phyloP scores from a whole-genome alignment of 2,888 invertebrate genomes.

The Hyppa rectilinea region DNA sequence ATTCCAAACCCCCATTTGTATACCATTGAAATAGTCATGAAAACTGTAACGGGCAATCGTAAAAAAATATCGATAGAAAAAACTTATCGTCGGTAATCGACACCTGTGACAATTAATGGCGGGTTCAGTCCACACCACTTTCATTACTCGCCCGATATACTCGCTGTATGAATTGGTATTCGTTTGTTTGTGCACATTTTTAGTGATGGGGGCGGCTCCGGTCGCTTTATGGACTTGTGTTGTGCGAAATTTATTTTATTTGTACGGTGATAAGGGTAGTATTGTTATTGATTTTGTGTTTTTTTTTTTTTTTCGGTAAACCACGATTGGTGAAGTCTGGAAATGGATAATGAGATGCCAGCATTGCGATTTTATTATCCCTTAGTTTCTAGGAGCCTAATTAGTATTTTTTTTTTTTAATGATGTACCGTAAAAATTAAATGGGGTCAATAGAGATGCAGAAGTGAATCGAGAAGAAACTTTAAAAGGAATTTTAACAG shows the following conservation, averaged over 20 bases:
- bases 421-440: no score
- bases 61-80: slow-evolving; percentile 75
- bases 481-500: no score
- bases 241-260: slow-evolving; percentile 55
- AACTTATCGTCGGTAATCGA: slow-evolving; percentile 77
- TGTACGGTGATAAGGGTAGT: slow-evolving; percentile 44
- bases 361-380: no score
- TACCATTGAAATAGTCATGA: slow-evolving; percentile 55
- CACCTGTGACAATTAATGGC: slow-evolving; percentile 86
- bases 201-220: slow-evolving; percentile 52
- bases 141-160: slow-evolving; percentile 72
- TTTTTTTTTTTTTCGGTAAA: slow-evolving; percentile 13
- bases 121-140: slow-evolving; percentile 72
- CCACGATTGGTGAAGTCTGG: neutral
- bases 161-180: slow-evolving; percentile 61
- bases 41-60: slow-evolving; percentile 66
- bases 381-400: neutral
- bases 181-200: slow-evolving; percentile 65
- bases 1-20: slow-evolving; percentile 28
- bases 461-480: no score
- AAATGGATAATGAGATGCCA: neutral
- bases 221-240: slow-evolving; percentile 43
- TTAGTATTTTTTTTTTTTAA: no score
- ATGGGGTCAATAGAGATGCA: no score
- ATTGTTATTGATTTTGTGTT: slow-evolving; percentile 39